Percentiles rank a stretch among this genome's conserved stretches.
These are phyloP conservation scores for Erynnis tages DNA, from an alignment of 2,888 invertebrate genomes.

Conservation along the genomic window DNA sequence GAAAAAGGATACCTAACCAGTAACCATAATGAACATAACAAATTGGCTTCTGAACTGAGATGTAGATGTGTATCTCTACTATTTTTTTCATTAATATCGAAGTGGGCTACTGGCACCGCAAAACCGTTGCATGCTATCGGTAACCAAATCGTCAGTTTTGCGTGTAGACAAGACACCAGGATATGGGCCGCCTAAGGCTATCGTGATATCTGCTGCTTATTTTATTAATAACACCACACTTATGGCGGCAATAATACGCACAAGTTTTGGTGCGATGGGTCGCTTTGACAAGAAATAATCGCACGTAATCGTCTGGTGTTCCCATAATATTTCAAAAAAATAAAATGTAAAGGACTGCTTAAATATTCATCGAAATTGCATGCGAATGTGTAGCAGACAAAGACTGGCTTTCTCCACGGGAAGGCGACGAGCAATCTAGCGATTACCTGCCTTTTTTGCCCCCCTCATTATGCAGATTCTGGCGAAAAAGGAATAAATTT, in stretches of 20 bases:
- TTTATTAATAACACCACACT: slow-evolving; percentile 43
- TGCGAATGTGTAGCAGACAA: slow-evolving; percentile 57
- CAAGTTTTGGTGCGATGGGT: slow-evolving; percentile 46
- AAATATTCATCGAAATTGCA: slow-evolving; percentile 67
- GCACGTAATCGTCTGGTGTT: slow-evolving; percentile 54
- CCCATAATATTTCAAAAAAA: slow-evolving; percentile 60
- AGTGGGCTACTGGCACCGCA: not conserved
- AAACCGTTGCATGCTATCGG: not conserved
- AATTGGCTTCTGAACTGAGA: no score
- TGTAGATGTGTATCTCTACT: no score
- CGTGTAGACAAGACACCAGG: slow-evolving; percentile 45
- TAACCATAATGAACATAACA: no score
- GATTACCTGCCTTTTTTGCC: slow-evolving; percentile 74
- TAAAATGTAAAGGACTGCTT: slow-evolving; percentile 47
- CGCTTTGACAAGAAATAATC: slow-evolving; percentile 64
- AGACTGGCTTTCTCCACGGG: slow-evolving; percentile 70
- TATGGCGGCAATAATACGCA: slow-evolving; percentile 25
- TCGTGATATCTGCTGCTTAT: slow-evolving; percentile 47
- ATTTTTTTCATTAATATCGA: no score
- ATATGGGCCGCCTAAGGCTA: slow-evolving; percentile 49
- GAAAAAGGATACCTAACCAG: no score
- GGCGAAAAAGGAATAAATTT: slow-evolving; percentile 80
- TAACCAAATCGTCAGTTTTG: slow-evolving; percentile 1
- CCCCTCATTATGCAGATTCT: slow-evolving; percentile 80
- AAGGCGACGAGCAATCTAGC: slow-evolving; percentile 73